Evolutionary conservation across 2,888 invertebrate genomes (phyloP).

Genomic region (Mantis religiosa): DNA sequence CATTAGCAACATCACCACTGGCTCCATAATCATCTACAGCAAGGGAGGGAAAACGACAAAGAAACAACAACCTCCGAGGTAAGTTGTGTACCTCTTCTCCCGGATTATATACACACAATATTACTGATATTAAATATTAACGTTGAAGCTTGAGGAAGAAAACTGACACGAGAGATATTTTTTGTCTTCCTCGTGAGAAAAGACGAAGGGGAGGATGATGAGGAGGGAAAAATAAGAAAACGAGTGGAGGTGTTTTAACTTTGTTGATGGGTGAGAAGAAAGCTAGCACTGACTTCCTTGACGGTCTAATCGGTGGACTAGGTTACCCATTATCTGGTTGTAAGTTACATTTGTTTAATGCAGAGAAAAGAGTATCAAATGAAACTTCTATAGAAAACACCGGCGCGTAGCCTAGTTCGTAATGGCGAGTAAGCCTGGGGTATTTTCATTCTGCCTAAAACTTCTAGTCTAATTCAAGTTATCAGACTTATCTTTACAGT

Average conservation of each 20-base stretch:
- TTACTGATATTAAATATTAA: constrained; percentile 23
- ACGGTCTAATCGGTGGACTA: not conserved
- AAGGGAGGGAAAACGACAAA: not conserved
- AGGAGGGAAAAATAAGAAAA: not conserved
- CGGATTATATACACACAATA: not conserved
- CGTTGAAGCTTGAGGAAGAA: not conserved
- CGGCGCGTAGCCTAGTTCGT: too few relatives aligned
- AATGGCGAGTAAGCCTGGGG: too few relatives aligned
- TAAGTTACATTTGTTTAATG: too few relatives aligned
- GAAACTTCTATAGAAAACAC: too few relatives aligned
- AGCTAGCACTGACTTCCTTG: not conserved
- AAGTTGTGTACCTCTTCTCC: not conserved
- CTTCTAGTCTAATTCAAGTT: too few relatives aligned
- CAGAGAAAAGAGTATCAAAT: too few relatives aligned
- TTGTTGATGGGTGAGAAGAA: not conserved
- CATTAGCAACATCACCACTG: constrained; percentile 7
- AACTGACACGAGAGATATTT: constrained; percentile 10
- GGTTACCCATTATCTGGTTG: too few relatives aligned
- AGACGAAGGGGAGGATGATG: not conserved
- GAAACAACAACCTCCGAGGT: not conserved
- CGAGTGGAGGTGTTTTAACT: not conserved
- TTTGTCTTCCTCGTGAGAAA: not conserved
- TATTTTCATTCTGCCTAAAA: too few relatives aligned
- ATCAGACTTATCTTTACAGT: too few relatives aligned
- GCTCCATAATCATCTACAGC: not conserved